These are phyloP conservation scores for Lutjanus erythropterus DNA, from an alignment of 2,113 vertebrate species.

Conservation along the genomic window DNA sequence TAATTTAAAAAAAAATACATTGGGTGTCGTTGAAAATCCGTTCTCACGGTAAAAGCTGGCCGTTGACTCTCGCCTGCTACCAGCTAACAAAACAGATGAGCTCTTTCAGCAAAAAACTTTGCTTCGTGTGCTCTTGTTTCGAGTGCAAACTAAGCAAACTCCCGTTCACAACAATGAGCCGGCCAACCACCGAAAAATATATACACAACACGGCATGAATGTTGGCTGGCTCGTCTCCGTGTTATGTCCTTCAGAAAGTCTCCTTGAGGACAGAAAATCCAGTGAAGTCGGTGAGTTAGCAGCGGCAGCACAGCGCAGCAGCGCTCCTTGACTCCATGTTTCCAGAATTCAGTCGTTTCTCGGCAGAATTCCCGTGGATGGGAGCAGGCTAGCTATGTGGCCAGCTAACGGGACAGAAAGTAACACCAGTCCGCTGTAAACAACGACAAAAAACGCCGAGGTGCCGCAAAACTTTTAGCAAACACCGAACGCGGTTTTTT, in stretches of 20 bases:
- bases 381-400: constrained; percentile 67
- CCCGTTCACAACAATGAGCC: constrained; percentile 70
- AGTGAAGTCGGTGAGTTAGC: constrained; percentile 55
- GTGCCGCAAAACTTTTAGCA: constrained; percentile 30
- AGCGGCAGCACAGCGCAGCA: constrained; percentile 65
- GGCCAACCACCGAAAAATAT: constrained; percentile 47
- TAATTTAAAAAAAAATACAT: neutral
- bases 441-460: constrained; percentile 23
- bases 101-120: constrained; percentile 80
- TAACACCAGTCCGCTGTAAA: constrained; percentile 40
- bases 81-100: constrained; percentile 79
- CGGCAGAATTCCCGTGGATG: constrained; percentile 80
- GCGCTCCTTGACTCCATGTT: constrained; percentile 84
- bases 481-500: constrained; percentile 26
- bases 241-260: constrained; percentile 48
- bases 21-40: neutral
- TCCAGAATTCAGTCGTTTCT: constrained; percentile 78
- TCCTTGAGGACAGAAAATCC: constrained; percentile 49
- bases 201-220: constrained; percentile 45
- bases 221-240: constrained; percentile 37
- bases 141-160: constrained; percentile 80
- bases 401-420: constrained; percentile 76
- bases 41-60: constrained; percentile 43
- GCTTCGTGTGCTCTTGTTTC: constrained; percentile 73
- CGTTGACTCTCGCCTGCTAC: constrained; percentile 63